These are phyloP conservation scores for Torymus auratus DNA, from an alignment of 2,888 invertebrate genomes.

Conservation along the genomic window DNA sequence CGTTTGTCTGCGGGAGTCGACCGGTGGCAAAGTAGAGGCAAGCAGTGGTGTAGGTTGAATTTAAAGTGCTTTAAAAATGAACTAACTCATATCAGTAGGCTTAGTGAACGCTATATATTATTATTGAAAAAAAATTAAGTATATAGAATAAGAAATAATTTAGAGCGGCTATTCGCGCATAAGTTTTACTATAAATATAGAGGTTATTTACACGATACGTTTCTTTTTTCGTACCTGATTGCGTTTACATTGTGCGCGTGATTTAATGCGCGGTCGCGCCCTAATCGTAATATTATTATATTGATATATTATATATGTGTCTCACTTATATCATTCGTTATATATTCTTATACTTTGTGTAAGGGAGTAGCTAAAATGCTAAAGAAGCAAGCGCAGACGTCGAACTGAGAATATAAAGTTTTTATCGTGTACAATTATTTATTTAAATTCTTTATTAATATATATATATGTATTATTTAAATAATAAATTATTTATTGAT, in stretches of 20 bases:
- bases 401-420: slow-evolving; percentile 44
- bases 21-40: slow-evolving; percentile 7
- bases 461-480: neutral
- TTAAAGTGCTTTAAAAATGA: slow-evolving; percentile 75
- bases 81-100: slow-evolving; percentile 75
- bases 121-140: slow-evolving; percentile 49
- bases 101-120: slow-evolving; percentile 67
- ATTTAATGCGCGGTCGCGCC: slow-evolving; percentile 32
- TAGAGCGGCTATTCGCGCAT: slow-evolving; percentile 62
- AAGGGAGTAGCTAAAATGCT: slow-evolving; percentile 10
- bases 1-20: slow-evolving; percentile 9
- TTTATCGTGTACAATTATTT: slow-evolving; percentile 19
- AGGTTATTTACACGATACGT: slow-evolving; percentile 56
- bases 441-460: slow-evolving; percentile 39
- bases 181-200: slow-evolving; percentile 61
- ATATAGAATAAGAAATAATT: slow-evolving; percentile 56
- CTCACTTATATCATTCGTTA: slow-evolving; percentile 46
- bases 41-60: slow-evolving; percentile 70
- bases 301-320: slow-evolving; percentile 39
- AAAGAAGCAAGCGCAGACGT: slow-evolving; percentile 31
- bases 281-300: slow-evolving; percentile 38
- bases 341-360: slow-evolving; percentile 49
- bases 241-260: slow-evolving; percentile 59
- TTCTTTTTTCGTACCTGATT: slow-evolving; percentile 60
- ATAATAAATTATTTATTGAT: slow-evolving; percentile 26